Percentiles rank a stretch among this genome's conserved stretches.
Conservation (phyloP, 2,113 vertebrate genomes). For the Salvelinus fontinalis region DNA sequence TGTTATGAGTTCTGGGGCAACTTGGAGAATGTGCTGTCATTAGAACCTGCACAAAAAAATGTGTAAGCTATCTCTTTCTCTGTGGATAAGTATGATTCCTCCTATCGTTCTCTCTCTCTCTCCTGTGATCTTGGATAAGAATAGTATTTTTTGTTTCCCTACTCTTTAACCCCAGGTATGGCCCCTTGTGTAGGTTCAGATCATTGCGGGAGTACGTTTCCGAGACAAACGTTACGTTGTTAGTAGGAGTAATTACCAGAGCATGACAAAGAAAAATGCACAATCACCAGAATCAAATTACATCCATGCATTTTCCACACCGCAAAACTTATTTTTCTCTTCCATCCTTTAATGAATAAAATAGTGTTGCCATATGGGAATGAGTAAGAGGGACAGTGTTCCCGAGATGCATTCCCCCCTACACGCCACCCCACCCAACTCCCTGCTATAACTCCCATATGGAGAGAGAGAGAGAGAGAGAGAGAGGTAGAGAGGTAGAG, state of each 20-base stretch:
- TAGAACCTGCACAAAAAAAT: constrained; percentile 54
- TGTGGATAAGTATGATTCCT: not conserved
- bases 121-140: not conserved
- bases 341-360: constrained; percentile 68
- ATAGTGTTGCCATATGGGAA: constrained; percentile 69
- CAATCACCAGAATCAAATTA: constrained; percentile 64
- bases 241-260: constrained; percentile 55
- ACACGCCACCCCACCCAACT: constrained; percentile 28
- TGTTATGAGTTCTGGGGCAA: constrained; percentile 71
- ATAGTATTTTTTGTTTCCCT: too few species aligned
- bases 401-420: constrained; percentile 58
- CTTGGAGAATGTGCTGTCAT: constrained; percentile 64
- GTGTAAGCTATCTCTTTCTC: constrained; percentile 63
- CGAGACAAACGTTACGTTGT: constrained; percentile 42
- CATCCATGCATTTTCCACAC: constrained; percentile 64
- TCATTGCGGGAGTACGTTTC: not conserved
- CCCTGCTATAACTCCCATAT: constrained; percentile 70
- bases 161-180: too few species aligned
- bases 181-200: too few species aligned
- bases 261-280: constrained; percentile 57
- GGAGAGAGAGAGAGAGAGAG: constrained; percentile 3
- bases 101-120: constrained; percentile 19
- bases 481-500: not conserved
- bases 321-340: constrained; percentile 35
- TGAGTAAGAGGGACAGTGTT: constrained; percentile 57